Conservation (phyloP, 2,113 vertebrate genomes). For the Vulpes vulpes region DNA sequence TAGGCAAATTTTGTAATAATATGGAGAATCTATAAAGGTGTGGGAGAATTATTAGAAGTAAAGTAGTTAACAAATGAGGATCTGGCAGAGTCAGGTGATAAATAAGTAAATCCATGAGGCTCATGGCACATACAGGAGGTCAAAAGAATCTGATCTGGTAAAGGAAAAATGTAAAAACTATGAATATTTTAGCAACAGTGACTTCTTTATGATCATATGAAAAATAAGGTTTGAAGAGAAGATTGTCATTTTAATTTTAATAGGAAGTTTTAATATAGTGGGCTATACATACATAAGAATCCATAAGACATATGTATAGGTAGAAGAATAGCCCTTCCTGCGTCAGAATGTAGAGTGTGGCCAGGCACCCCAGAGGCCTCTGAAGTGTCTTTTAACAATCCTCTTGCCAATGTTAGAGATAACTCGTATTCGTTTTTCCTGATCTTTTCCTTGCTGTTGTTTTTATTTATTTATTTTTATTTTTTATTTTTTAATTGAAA, state of each 20-base stretch:
- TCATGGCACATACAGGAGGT: neutral
- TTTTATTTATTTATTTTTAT: slow-evolving; percentile 30
- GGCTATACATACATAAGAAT: neutral
- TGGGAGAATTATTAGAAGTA: slow-evolving; percentile 5
- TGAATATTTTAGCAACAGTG: slow-evolving; percentile 8
- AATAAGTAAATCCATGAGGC: neutral
- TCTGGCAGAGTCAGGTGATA: neutral
- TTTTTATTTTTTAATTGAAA: no score
- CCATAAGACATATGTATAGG: neutral
- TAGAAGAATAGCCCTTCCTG: neutral
- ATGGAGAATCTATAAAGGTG: neutral
- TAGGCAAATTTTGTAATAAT: neutral
- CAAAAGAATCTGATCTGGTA: neutral
- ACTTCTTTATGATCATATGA: slow-evolving; percentile 2
- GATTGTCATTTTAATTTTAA: slow-evolving; percentile 20
- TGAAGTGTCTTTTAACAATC: neutral
- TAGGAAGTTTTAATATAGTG: slow-evolving; percentile 42
- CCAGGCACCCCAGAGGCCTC: neutral
- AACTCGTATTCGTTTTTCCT: neutral
- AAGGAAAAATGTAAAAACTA: slow-evolving; percentile 42
- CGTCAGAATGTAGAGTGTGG: neutral
- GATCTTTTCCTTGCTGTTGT: neutral
- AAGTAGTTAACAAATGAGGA: neutral
- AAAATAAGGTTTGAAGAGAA: slow-evolving; percentile 47
- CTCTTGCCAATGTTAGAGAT: neutral